Percentiles rank a stretch among this genome's conserved stretches.
These are phyloP conservation scores for Drosophila stalkeri DNA, from an alignment of 2,888 invertebrate genomes.

Conservation along the genomic window DNA sequence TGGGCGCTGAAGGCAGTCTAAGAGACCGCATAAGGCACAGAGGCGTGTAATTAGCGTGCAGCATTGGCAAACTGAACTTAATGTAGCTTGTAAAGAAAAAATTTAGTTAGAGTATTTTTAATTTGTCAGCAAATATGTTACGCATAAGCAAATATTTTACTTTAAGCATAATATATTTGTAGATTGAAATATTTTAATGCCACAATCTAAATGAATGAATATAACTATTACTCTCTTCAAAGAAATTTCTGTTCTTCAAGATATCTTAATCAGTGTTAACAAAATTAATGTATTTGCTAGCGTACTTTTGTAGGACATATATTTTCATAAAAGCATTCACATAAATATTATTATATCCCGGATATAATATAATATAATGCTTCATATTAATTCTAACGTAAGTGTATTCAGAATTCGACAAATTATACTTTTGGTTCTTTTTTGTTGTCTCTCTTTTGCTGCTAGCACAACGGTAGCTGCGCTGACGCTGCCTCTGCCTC, in stretches of 20 bases:
- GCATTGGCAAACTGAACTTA: slow-evolving; percentile 68
- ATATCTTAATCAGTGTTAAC: not conserved
- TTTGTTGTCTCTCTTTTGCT: slow-evolving; percentile 2
- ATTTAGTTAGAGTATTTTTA: not conserved
- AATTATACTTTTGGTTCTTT: not conserved
- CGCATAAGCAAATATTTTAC: not conserved
- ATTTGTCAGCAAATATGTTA: not conserved
- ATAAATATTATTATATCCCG: not conserved
- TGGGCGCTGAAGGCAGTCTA: slow-evolving; percentile 17
- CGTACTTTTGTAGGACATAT: not conserved
- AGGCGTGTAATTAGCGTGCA: slow-evolving; percentile 80
- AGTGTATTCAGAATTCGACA: not conserved
- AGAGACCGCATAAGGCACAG: slow-evolving; percentile 75
- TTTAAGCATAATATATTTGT: not conserved
- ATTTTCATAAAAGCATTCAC: not conserved
- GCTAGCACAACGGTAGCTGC: slow-evolving; percentile 35
- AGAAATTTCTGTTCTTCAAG: not conserved
- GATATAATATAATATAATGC: not conserved
- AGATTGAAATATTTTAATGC: not conserved
- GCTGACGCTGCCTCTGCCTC: not conserved
- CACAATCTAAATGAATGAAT: not conserved
- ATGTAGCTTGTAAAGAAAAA: slow-evolving; percentile 21
- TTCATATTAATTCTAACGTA: not conserved
- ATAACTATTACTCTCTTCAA: not conserved
- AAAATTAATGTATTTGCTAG: too few species aligned